Base-by-base conservation (phyloP, 2,888 invertebrate species). In the Hirtodrosophila histrioides region DNA sequence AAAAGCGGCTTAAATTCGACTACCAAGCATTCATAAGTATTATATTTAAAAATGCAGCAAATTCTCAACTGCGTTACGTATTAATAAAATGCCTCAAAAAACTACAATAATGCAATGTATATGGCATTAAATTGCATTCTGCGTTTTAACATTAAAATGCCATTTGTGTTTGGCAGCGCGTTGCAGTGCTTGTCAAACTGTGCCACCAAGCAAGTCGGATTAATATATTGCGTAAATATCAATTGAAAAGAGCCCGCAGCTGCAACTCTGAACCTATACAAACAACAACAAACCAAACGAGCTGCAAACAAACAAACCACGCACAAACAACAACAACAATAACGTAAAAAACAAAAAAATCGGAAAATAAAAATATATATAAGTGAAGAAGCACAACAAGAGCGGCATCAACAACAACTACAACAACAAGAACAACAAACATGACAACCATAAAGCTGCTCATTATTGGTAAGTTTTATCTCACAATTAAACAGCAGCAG, bases 391-490 rank as follows among this genome's bases (percentile, higher is more conserved):
- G 35, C 10, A 17, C 51, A 63, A 63, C 50, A 63, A 48, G 23
- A 46, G 12, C 36, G 12, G 23, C 31, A 37, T 49, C 11, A 54
- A 17, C 31, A 37, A 51, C 11, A 54, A 46, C 35, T 43, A 70
- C 17, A 48, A 48, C 27, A 54, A 45, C 57, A 66, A 40, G 43
- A 61, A 50, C 45, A 48, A 40, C 58, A 69, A 87, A 82, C 74
- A 89, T 90, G 89, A 68, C 78, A 64, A 69, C 79, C 79, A 78
- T 86, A 73, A 90, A 86, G 82, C 84, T 89, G 71, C 84, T 89
- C 82, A 88, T 88, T 89, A 88, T 89, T 71, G 89, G 89, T 89
- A 80, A 89, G 89, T 88, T 85, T 81, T 83, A 85, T 79, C 80
- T 86, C 71, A 73, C 88, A 87, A 87, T 87, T 88, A 87, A 88